phyloP scores from a whole-genome alignment of 2,888 invertebrate species.

The Hypselothyrea guttata region DNA sequence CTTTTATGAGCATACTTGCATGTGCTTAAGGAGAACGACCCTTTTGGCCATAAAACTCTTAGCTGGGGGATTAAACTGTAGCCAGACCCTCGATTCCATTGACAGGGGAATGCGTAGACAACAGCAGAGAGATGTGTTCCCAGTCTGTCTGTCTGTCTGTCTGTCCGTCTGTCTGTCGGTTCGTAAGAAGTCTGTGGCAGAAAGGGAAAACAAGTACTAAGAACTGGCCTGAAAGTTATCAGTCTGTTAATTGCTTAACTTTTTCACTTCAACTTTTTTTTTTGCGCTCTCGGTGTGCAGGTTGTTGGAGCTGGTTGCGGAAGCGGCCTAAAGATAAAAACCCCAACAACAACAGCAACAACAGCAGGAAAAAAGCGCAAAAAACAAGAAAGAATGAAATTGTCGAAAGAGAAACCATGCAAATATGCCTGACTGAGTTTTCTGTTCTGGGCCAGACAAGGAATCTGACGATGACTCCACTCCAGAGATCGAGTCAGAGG shows the following conservation, averaged over 20 bases:
- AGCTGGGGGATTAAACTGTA: conserved; percentile 40
- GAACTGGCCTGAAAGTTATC: conserved; percentile 72
- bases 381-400: conserved; percentile 20
- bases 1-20: not conserved
- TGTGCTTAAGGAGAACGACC: conserved; percentile 37
- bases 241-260: conserved; percentile 80
- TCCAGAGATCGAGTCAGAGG: conserved; percentile 5
- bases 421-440: conserved; percentile 48
- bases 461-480: not conserved
- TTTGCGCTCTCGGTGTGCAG: conserved; percentile 1
- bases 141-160: not conserved
- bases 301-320: conserved; percentile 4
- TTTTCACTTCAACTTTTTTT: conserved; percentile 78
- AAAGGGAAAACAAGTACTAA: conserved; percentile 17
- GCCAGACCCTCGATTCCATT: conserved; percentile 15
- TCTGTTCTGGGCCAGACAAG: conserved; percentile 22
- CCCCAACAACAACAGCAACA: conserved; percentile 27
- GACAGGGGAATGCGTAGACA: conserved; percentile 6
- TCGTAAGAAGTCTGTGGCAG: conserved; percentile 1
- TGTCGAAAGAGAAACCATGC: conserved; percentile 43
- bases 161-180: conserved; percentile 23
- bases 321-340: conserved; percentile 54
- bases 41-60: conserved; percentile 66
- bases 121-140: not conserved
- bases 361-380: conserved; percentile 42